phyloP scores from a whole-genome alignment of 2,113 vertebrate genomes.

The Sigmodon hispidus region DNA sequence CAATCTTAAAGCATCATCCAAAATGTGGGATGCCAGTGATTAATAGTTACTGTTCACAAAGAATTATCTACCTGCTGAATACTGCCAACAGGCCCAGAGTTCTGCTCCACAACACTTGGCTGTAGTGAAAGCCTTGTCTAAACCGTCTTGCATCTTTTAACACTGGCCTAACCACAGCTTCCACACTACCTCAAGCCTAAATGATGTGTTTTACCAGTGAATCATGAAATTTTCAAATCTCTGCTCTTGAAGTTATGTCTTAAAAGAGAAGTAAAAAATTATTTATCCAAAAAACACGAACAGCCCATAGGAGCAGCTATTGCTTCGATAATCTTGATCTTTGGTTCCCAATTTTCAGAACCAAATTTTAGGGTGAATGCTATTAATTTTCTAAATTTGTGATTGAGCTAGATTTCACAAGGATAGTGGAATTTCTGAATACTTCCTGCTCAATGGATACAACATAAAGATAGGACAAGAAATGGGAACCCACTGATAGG shows the following conservation, averaged over 20 bases:
- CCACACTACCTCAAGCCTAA: not conserved
- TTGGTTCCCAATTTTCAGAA: not conserved
- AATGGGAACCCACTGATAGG: not conserved
- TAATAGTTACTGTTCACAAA: slow-evolving; percentile 56
- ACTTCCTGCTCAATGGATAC: not conserved
- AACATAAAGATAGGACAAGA: not conserved
- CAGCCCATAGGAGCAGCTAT: not conserved
- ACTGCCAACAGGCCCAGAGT: slow-evolving; percentile 56
- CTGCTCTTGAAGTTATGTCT: slow-evolving; percentile 30
- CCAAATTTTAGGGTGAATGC: not conserved
- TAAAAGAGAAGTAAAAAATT: not conserved
- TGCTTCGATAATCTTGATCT: not conserved
- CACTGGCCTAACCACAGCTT: slow-evolving; percentile 17
- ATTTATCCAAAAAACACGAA: slow-evolving; percentile 45
- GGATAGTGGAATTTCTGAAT: not conserved
- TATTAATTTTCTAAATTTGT: not conserved
- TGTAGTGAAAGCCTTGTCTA: slow-evolving; percentile 40
- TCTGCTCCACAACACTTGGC: slow-evolving; percentile 44
- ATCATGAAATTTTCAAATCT: slow-evolving; percentile 34
- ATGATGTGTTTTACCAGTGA: not conserved
- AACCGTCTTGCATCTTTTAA: slow-evolving; percentile 49
- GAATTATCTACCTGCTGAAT: slow-evolving; percentile 58
- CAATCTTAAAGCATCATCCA: slow-evolving; percentile 26
- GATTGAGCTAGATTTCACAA: not conserved
- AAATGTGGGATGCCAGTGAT: not conserved